Conservation (phyloP, 2,113 vertebrate species). For the Brachyhypopomus gauderio region DNA sequence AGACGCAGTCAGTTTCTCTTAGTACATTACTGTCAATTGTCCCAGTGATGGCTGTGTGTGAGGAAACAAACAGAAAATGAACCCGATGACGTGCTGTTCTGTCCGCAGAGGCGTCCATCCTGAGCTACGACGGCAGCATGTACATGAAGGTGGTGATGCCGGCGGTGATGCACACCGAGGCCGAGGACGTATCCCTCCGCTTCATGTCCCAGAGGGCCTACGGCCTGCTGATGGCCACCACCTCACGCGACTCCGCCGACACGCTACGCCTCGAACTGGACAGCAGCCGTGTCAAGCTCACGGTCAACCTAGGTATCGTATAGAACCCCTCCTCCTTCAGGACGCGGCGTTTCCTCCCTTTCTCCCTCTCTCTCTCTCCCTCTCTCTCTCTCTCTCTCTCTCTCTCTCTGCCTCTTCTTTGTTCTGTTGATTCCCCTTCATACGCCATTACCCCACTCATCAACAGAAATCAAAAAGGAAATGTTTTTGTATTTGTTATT, state of each 20-base stretch:
- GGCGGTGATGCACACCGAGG: slow-evolving; percentile 95
- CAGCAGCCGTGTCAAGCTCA: slow-evolving; percentile 94
- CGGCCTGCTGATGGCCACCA: slow-evolving; percentile 93
- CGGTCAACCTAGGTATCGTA: slow-evolving; percentile 99
- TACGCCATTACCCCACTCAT: slow-evolving; percentile 35
- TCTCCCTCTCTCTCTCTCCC: slow-evolving; percentile 37
- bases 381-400: slow-evolving; percentile 50
- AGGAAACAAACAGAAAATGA: slow-evolving; percentile 3
- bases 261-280: slow-evolving; percentile 94
- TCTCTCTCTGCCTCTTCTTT: slow-evolving; percentile 58
- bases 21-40: slow-evolving; percentile 55
- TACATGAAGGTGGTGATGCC: slow-evolving; percentile 99
- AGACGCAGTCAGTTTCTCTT: slow-evolving; percentile 48
- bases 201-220: slow-evolving; percentile 97
- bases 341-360: slow-evolving; percentile 63
- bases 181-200: slow-evolving; percentile 95
- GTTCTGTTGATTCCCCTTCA: slow-evolving; percentile 24
- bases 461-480: slow-evolving; percentile 24
- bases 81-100: background rate
- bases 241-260: slow-evolving; percentile 93
- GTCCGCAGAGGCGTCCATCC: slow-evolving; percentile 90
- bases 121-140: slow-evolving; percentile 98
- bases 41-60: slow-evolving; percentile 2
- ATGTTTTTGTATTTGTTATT: slow-evolving; percentile 40
- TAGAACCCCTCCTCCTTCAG: slow-evolving; percentile 65